Evolutionary conservation across 2,113 vertebrate genomes (phyloP).

Genomic region (Pseudopodoces humilis): DNA sequence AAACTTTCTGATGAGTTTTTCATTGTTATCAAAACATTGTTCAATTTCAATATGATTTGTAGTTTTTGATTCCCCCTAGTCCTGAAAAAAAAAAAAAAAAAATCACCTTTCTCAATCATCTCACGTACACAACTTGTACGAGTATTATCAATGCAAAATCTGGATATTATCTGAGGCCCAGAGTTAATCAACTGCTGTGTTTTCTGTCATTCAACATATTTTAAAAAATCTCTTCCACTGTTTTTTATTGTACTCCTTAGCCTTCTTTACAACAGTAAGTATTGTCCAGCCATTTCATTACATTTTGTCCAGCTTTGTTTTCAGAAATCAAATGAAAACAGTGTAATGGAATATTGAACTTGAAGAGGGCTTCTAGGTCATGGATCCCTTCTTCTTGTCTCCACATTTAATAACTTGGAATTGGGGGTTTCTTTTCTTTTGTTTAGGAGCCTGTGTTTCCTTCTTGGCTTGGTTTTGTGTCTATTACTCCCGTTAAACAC

Average conservation of each 20-base stretch:
- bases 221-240: fast-evolving
- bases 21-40: neutral
- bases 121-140: neutral
- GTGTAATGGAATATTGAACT: neutral
- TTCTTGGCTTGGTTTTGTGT: neutral
- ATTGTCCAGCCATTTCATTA: neutral
- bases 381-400: neutral
- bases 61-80: neutral
- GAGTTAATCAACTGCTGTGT: neutral
- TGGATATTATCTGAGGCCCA: neutral
- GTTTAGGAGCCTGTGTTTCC: neutral
- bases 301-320: neutral
- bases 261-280: neutral
- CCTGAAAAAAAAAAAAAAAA: neutral
- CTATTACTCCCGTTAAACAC: neutral
- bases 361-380: neutral
- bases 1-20: neutral
- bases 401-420: neutral
- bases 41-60: neutral
- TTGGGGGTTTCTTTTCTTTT: neutral
- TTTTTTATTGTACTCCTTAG: neutral
- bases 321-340: neutral
- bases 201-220: neutral
- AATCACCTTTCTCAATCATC: fast-evolving
- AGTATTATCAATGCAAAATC: neutral